These are phyloP conservation scores for Dendrolimus punctatus DNA, from an alignment of 1,140 invertebrate species.

Conservation along the genomic window DNA sequence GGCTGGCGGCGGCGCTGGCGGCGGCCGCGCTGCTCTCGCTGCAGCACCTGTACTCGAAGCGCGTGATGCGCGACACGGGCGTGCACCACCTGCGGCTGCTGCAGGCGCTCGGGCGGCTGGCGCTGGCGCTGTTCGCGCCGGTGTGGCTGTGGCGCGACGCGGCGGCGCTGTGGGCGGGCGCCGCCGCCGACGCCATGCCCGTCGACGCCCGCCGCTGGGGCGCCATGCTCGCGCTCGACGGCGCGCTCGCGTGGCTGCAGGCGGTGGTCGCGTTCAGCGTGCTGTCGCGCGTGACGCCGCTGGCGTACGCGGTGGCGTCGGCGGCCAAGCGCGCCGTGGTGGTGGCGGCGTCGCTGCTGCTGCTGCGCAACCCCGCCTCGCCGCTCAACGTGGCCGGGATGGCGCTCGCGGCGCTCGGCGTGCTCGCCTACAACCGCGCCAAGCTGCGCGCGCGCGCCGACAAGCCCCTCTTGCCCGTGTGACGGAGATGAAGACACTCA, in stretches of 20 bases:
- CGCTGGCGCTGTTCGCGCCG: constrained; percentile 31
- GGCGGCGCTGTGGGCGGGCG: constrained; percentile 10
- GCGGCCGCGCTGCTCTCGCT: constrained; percentile 94
- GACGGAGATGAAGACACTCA: constrained; percentile 7
- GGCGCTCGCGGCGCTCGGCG: constrained; percentile 91
- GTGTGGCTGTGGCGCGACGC: constrained; percentile 28
- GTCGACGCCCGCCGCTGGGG: constrained; percentile 25
- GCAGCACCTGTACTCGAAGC: constrained; percentile 97
- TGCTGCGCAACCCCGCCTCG: constrained; percentile 94
- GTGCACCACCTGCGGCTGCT: constrained; percentile 44
- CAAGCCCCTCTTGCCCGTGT: constrained; percentile 34
- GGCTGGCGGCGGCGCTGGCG: constrained; percentile 89
- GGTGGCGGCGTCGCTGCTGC: constrained; percentile 89
- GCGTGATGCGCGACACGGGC: constrained; percentile 74
- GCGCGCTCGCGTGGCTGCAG: constrained; percentile 93
- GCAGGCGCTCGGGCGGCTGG: constrained; percentile 27
- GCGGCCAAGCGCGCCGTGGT: constrained; percentile 96
- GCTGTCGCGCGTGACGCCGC: constrained; percentile 88
- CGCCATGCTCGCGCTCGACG: constrained; percentile 85
- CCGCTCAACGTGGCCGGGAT: constrained; percentile 91
- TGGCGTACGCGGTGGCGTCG: constrained; percentile 96
- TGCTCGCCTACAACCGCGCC: constrained; percentile 87
- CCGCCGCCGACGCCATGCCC: too few species aligned
- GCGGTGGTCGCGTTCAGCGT: constrained; percentile 97
- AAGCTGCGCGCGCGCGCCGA: constrained; percentile 17